Percentiles rank a stretch among this genome's conserved stretches.
These are phyloP conservation scores for Ceratitis capitata DNA, from an alignment of 1,140 invertebrate genomes.

Conservation along the genomic window DNA sequence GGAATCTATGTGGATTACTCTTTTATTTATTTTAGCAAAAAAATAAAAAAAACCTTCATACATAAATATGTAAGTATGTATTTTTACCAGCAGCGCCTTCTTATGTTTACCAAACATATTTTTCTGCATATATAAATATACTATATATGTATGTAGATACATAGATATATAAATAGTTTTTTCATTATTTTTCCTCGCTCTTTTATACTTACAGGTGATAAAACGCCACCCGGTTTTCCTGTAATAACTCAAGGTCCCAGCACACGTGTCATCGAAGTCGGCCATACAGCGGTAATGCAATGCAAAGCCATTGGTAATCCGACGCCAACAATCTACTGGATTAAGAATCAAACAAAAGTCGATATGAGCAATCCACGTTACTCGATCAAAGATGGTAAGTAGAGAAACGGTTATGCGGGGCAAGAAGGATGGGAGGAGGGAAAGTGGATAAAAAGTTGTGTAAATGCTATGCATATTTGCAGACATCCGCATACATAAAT, in stretches of 20 bases:
- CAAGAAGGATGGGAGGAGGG: too few relatives aligned
- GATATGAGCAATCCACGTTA: slow-evolving; percentile 88
- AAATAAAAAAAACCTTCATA: background rate
- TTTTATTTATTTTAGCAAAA: background rate
- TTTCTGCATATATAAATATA: too few relatives aligned
- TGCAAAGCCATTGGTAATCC: slow-evolving; percentile 90
- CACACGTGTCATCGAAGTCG: slow-evolving; percentile 93
- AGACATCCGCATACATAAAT: background rate
- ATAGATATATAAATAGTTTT: slow-evolving; percentile 5
- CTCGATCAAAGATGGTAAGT: slow-evolving; percentile 81
- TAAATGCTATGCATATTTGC: too few relatives aligned
- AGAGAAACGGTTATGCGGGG: too few relatives aligned
- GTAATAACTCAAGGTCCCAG: slow-evolving; percentile 81
- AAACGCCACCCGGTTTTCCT: slow-evolving; percentile 90
- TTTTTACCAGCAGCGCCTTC: background rate
- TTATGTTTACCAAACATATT: background rate
- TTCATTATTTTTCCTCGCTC: slow-evolving; percentile 12
- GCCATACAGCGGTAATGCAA: slow-evolving; percentile 86
- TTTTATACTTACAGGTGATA: slow-evolving; percentile 76
- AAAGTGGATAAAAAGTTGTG: too few relatives aligned
- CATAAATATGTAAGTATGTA: too few relatives aligned
- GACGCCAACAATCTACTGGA: slow-evolving; percentile 87
- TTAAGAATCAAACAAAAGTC: slow-evolving; percentile 89
- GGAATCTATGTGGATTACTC: background rate
- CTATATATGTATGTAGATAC: too few relatives aligned